These are phyloP conservation scores for Willisornis vidua DNA, from an alignment of 2,113 vertebrate species.

Conservation along the genomic window DNA sequence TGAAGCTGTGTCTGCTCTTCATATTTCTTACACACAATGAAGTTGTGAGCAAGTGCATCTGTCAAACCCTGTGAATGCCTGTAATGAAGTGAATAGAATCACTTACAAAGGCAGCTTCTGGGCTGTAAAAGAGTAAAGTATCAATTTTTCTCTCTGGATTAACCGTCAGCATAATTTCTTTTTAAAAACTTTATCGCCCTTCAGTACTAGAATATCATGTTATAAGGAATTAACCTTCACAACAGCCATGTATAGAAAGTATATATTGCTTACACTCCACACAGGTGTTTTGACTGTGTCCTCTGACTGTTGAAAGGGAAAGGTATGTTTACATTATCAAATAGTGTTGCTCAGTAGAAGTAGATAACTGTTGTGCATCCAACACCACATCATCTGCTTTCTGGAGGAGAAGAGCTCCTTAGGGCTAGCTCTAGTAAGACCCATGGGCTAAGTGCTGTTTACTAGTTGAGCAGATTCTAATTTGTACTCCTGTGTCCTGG, in stretches of 20 bases:
- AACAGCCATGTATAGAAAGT: background rate
- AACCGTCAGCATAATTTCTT: background rate
- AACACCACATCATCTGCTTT: background rate
- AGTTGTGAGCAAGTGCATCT: background rate
- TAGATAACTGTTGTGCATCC: background rate
- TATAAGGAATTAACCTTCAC: background rate
- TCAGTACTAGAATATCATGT: background rate
- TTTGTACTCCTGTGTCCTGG: background rate
- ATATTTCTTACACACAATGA: background rate
- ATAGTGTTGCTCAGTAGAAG: background rate
- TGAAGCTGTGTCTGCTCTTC: background rate
- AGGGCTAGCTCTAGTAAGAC: background rate
- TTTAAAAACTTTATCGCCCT: background rate
- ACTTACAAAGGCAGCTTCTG: background rate
- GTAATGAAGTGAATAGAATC: background rate
- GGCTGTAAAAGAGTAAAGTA: background rate
- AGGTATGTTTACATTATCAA: background rate
- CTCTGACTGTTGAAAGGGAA: background rate
- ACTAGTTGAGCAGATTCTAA: background rate
- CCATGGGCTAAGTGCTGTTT: background rate
- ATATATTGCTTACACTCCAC: background rate
- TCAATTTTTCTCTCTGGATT: background rate
- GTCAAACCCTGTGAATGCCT: background rate
- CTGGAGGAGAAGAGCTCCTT: background rate
- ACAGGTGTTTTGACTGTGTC: background rate